phyloP scores from a whole-genome alignment of 2,888 invertebrate genomes.

The Drosophila pegasa region DNA sequence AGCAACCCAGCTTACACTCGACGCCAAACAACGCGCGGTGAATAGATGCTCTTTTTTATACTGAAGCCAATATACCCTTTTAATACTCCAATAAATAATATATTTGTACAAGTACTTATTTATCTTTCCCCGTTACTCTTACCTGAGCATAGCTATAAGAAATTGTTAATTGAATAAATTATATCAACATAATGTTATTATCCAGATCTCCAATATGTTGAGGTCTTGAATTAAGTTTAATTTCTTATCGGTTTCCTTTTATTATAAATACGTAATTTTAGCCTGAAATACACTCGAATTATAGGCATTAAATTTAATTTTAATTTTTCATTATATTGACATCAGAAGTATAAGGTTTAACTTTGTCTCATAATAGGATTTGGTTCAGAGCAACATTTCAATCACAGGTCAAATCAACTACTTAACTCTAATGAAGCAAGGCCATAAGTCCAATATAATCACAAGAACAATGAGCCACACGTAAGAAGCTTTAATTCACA shows the following conservation, averaged over 20 bases:
- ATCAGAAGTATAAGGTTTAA: too few relatives aligned
- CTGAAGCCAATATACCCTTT: conserved; percentile 13
- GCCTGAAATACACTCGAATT: too few relatives aligned
- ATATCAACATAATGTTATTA: not conserved
- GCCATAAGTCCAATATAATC: not conserved
- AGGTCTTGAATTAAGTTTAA: not conserved
- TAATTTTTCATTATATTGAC: too few relatives aligned
- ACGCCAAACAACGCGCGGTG: conserved; percentile 26
- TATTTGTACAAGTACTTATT: not conserved
- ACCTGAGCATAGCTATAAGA: not conserved
- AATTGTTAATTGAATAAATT: not conserved
- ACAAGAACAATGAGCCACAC: not conserved
- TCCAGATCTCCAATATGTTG: not conserved
- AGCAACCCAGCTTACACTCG: conserved; percentile 8
- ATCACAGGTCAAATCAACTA: not conserved
- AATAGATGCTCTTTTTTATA: not conserved
- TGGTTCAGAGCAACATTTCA: not conserved
- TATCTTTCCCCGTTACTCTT: too few relatives aligned
- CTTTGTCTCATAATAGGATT: too few relatives aligned
- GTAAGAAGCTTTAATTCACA: not conserved
- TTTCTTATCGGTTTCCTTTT: not conserved
- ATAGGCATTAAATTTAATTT: too few relatives aligned
- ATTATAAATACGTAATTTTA: not conserved
- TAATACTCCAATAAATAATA: not conserved
- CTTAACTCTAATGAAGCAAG: not conserved